A percentile compares a stretch with the other conserved stretches of the same genome.
phyloP scores from a whole-genome alignment of 2,113 vertebrate species.

The Calidris pugnax region DNA sequence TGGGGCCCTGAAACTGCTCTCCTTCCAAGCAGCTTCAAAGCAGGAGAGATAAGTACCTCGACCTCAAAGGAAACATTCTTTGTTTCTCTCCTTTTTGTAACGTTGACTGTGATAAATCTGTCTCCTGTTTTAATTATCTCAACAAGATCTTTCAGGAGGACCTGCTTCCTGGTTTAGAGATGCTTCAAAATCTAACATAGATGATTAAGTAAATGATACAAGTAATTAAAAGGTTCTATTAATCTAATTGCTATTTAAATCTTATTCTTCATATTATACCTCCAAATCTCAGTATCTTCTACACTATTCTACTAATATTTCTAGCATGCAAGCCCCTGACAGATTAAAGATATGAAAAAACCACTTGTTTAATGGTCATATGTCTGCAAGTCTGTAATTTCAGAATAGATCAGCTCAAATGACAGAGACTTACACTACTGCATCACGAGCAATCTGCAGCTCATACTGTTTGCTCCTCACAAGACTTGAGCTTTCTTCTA shows the following conservation, averaged over 20 bases:
- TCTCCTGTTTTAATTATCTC: neutral
- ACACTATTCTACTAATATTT: neutral
- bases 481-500: neutral
- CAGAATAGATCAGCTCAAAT: neutral
- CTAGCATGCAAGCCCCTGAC: neutral
- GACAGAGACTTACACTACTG: neutral
- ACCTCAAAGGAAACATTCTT: neutral
- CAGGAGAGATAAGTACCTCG: neutral
- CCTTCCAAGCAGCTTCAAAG: neutral
- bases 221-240: neutral
- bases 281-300: neutral
- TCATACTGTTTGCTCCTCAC: neutral
- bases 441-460: neutral
- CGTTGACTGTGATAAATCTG: neutral
- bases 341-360: neutral
- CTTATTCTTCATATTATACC: neutral
- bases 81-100: neutral
- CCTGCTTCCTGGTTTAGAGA: neutral
- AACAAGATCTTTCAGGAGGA: neutral
- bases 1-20: neutral
- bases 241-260: conserved; percentile 3
- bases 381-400: neutral
- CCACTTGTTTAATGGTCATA: neutral
- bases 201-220: neutral
- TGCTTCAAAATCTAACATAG: neutral